Evolutionary conservation across 1,140 invertebrate genomes (phyloP).

Genomic region (Drosophila simulans): DNA sequence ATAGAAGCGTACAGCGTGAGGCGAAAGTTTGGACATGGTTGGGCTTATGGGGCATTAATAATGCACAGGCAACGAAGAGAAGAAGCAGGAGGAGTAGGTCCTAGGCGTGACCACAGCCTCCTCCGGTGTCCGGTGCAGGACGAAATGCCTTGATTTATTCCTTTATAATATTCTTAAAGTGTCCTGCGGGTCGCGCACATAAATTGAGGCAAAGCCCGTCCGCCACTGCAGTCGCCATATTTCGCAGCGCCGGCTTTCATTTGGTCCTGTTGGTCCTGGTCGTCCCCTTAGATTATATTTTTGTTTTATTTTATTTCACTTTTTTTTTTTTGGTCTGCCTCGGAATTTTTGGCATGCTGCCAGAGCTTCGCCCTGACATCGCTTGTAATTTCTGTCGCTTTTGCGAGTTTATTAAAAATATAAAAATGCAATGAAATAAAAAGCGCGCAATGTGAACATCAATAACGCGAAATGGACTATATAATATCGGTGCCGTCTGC

Average conservation of each 20-base stretch:
- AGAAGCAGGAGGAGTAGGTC: neutral
- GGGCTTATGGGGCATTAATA: conserved; percentile 47
- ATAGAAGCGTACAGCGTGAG: neutral
- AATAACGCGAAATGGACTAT: conserved; percentile 39
- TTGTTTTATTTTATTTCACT: neutral
- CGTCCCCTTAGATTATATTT: neutral
- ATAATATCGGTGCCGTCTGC: conserved; percentile 17
- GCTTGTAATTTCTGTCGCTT: conserved; percentile 58
- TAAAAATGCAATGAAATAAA: conserved; percentile 63
- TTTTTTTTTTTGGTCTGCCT: neutral
- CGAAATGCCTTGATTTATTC: conserved; percentile 64
- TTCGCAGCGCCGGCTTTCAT: conserved; percentile 43
- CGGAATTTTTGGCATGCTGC: conserved; percentile 42
- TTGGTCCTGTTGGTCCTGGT: conserved; percentile 16
- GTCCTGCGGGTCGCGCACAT: conserved; percentile 47
- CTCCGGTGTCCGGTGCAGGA: conserved; percentile 39
- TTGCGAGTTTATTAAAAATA: conserved; percentile 65
- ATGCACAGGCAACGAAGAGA: conserved; percentile 22
- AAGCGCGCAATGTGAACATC: conserved; percentile 39
- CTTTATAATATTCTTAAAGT: conserved; percentile 55
- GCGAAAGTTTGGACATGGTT: neutral
- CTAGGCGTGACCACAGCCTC: conserved; percentile 27
- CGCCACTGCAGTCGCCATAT: conserved; percentile 58
- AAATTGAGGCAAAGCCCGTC: conserved; percentile 56
- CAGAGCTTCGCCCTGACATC: conserved; percentile 31